phyloP scores from a whole-genome alignment of 1,140 invertebrate genomes.

The Diorhabda carinulata region DNA sequence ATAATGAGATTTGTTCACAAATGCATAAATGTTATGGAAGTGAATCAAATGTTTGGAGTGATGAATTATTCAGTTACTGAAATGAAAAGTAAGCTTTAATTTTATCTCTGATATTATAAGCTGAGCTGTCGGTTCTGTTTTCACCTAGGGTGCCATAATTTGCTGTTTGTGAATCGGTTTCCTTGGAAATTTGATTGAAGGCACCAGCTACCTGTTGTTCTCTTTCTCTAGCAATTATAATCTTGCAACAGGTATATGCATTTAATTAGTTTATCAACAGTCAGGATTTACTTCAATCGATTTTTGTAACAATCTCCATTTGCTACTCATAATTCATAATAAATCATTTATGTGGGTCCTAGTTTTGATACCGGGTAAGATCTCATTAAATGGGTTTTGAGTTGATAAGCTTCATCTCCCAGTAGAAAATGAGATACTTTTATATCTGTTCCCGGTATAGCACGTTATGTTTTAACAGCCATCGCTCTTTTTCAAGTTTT shows the following conservation, averaged over 20 bases:
- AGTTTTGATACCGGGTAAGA: slow-evolving; percentile 6
- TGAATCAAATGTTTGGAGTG: not conserved
- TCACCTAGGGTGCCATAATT: slow-evolving; percentile 11
- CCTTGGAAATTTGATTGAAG: not conserved
- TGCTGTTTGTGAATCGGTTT: not conserved
- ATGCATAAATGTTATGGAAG: not conserved
- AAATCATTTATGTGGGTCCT: slow-evolving; percentile 23
- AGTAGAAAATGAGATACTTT: slow-evolving; percentile 25
- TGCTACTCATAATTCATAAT: slow-evolving; percentile 8
- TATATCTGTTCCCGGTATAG: slow-evolving; percentile 20
- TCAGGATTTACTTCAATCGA: slow-evolving; percentile 1
- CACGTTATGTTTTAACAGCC: slow-evolving; percentile 4
- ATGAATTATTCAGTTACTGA: slow-evolving; percentile 8
- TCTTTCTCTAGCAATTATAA: slow-evolving; percentile 21
- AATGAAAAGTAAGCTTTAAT: slow-evolving; percentile 18
- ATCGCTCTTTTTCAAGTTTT: slow-evolving; percentile 11
- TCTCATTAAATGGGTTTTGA: slow-evolving; percentile 23
- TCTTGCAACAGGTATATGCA: slow-evolving; percentile 19
- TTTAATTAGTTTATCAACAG: slow-evolving; percentile 14
- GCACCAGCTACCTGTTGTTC: slow-evolving; percentile 1
- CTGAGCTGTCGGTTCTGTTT: slow-evolving; percentile 11
- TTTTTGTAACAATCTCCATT: slow-evolving; percentile 7
- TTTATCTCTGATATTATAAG: slow-evolving; percentile 20
- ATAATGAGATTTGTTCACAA: not conserved
- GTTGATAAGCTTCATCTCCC: slow-evolving; percentile 26